phyloP scores from a whole-genome alignment of 92 coral and sea anemone genomes.

The Diadumene lineata region DNA sequence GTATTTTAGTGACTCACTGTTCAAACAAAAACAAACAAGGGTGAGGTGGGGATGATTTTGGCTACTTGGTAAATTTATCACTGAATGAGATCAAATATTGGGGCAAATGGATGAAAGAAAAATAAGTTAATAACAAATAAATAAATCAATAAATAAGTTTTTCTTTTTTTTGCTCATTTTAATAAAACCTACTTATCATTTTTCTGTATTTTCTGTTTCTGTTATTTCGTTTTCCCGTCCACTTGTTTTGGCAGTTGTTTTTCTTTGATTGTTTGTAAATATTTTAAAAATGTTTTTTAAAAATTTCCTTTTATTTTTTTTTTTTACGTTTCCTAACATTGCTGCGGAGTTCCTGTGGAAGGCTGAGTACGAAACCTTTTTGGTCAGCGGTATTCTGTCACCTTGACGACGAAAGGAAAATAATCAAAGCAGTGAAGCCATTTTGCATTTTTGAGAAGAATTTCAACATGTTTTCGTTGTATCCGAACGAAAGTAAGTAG shows the following conservation, averaged over 20 bases:
- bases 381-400: conserved; percentile 34
- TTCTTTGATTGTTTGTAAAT: background rate
- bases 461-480: conserved; percentile 32
- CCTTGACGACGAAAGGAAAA: conserved; percentile 26
- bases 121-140: no score
- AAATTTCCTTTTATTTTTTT: background rate
- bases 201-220: no score
- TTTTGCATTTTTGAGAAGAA: conserved; percentile 7
- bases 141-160: no score
- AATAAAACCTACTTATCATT: no score
- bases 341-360: conserved; percentile 23
- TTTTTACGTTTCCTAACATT: background rate
- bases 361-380: no score
- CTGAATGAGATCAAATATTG: no score
- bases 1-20: background rate
- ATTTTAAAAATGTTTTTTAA: no score
- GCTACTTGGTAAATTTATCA: no score
- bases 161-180: no score
- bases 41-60: background rate
- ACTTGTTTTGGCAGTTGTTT: background rate
- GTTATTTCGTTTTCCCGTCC: background rate
- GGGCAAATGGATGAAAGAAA: no score
- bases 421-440: conserved; percentile 30
- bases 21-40: background rate
- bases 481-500: conserved; percentile 36